Evolutionary conservation across 2,888 invertebrate genomes (phyloP), one percentile per base, ranked within the genome.

Genomic region (Lacanobia wlatinum): DNA sequence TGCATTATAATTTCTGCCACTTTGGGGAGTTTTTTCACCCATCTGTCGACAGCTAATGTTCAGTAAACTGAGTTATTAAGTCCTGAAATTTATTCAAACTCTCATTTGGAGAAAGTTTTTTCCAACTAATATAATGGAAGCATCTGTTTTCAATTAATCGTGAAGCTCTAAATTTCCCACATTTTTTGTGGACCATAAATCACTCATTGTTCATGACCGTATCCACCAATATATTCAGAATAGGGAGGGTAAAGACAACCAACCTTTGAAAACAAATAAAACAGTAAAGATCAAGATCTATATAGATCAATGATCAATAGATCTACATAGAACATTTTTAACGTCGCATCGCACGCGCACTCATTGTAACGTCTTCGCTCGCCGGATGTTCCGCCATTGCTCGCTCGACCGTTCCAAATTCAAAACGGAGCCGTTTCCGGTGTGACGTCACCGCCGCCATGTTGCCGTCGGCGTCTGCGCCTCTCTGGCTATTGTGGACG

Each of bases 321-420:
- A 86, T 87, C 86, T 83, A 86, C 77, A 88, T 88, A 88, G 82
- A 87, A 87, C 87, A 86, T 86, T 84, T 80, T 83, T 73, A 86
- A 80, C 81, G 89, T 89, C 91, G 90, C 91, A 89, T 89, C 91
- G 90, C 91, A 89, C 84, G 93, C 90, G 92, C 95, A 93, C 87
- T 93, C 94, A 95, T 92, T 92, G 95, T 93, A 94, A 94, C 95
- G 96, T 96, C 96, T 96, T 96, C 95, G 88, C 85, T 84, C 90
- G 91, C 95, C 95, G 96, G 96, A 96, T 96, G 96, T 95, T 91
- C 95, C 94, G 94, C 95, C 95, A 95, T 94, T 95, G 95, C 94
- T 93, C 95, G 94, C 94, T 95, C 95, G 96, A 96, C 96, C 96
- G 95, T 95, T 94, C 95, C 93, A 93, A 96, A 96, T 95, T 96